These are phyloP conservation scores for Aphrocallistes beatrix DNA, from an alignment of 37 sponge, comb jelly and placozoan species.

Conservation along the genomic window DNA sequence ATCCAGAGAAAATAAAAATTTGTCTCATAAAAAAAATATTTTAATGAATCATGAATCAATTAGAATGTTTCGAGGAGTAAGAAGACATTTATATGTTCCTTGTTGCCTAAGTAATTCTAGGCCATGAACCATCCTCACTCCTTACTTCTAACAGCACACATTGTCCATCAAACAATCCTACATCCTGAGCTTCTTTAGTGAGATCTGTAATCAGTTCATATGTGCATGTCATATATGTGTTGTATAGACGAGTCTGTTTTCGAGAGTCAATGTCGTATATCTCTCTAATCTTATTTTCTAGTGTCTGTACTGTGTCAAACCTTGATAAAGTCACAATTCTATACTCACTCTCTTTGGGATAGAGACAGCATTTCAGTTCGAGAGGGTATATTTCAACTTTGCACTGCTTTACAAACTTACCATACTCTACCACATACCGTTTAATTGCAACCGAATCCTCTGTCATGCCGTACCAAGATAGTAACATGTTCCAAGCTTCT, in stretches of 20 bases:
- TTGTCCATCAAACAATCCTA: no score
- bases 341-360: slow-evolving; percentile 28
- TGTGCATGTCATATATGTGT: slow-evolving; percentile 49
- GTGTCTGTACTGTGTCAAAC: not conserved
- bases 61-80: no score
- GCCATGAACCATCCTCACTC: no score
- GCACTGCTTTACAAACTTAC: slow-evolving; percentile 56
- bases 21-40: no score
- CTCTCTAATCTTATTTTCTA: slow-evolving; percentile 26
- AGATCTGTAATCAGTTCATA: slow-evolving; percentile 61
- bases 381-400: slow-evolving; percentile 75
- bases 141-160: no score
- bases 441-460: not conserved
- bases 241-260: slow-evolving; percentile 60
- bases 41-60: no score
- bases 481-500: not conserved
- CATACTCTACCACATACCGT: slow-evolving; percentile 51
- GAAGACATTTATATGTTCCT: no score
- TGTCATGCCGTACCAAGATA: slow-evolving; percentile 4
- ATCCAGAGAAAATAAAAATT: no score
- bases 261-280: slow-evolving; percentile 29
- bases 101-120: no score
- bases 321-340: no score
- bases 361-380: slow-evolving; percentile 45
- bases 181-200: no score